Evolutionary conservation across 2,888 invertebrate species (phyloP), one percentile per base, ranked within the genome.

Genomic region (Drosophila imparisetae): DNA sequence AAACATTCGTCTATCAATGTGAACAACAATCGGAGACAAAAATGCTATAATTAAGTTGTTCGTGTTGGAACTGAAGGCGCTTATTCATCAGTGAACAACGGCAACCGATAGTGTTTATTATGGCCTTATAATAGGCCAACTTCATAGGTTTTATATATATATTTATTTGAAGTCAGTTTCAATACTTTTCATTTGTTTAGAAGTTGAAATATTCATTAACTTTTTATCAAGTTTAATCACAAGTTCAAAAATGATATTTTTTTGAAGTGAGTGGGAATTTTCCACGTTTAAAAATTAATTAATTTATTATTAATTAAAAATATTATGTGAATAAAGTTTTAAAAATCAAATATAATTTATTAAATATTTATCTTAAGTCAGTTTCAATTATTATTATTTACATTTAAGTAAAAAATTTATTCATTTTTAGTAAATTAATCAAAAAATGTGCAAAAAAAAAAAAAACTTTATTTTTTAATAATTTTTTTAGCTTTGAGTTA

Each of bases 281-380:
- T 18, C 0, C 18, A 4, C 2, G 0, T 38, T n/a, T 0, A 10
- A n/a, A 10, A 42, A 42, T 21, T 1, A 0, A 21, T 21, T 21
- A 13, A 21, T 13, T 21, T 21, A 2, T 2, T 21, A 42, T 13
- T 21, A 42, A 42, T 21, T 21, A 1, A 45, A 45, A 13, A 13
- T 13, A 4, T 7, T 7, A 45, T 0, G 2, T 13, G 4, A 13
- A 45, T 21, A 2, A 21, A 21, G 5, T 36, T 36, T 5, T 15
- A 15, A 36, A 36, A 15, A 5, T 5, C 11, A 5, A 42, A 42
- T 38, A n/a, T 38, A n/a, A n/a, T 38, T 8, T n/a, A 18, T 38
- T 38, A 3, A 0, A 2, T 40, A 40, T 40, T 21, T 40, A 21
- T 21, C 21, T 21, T 0, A 42, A 21, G 5, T 21, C 21, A 5